These are phyloP conservation scores for Chrysodeixis includens DNA, from an alignment of 2,888 invertebrate genomes.

Conservation along the genomic window DNA sequence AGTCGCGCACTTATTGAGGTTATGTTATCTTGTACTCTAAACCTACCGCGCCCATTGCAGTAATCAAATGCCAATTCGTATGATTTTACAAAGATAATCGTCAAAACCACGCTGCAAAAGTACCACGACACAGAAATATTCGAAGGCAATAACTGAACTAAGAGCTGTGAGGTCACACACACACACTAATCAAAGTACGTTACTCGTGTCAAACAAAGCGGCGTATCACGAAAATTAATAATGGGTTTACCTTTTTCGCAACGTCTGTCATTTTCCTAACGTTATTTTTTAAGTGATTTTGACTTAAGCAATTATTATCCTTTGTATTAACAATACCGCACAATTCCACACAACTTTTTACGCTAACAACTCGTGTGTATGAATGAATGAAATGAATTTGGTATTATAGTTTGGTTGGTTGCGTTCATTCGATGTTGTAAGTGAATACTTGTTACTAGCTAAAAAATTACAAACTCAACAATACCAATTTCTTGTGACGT, in stretches of 20 bases:
- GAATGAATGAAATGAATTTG: constrained; percentile 66
- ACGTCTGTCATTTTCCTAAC: constrained; percentile 82
- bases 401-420: constrained; percentile 49
- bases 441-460: constrained; percentile 34
- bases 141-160: constrained; percentile 53
- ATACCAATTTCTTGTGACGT: constrained; percentile 48
- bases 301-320: constrained; percentile 45
- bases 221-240: constrained; percentile 49
- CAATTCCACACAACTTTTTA: constrained; percentile 58
- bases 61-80: constrained; percentile 27
- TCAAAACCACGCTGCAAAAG: constrained; percentile 13
- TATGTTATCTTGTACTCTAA: constrained; percentile 65
- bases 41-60: constrained; percentile 66
- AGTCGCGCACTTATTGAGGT: constrained; percentile 69
- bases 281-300: constrained; percentile 54
- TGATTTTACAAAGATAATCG: constrained; percentile 15
- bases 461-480: constrained; percentile 36
- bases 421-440: constrained; percentile 55
- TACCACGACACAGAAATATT: constrained; percentile 33
- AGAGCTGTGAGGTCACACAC: constrained; percentile 74
- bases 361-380: constrained; percentile 68
- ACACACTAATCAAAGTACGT: constrained; percentile 73
- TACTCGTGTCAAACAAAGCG: constrained; percentile 75
- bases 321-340: constrained; percentile 56
- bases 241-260: constrained; percentile 81